Conservation (phyloP, 2,888 invertebrate genomes). For the Hermaeophaga mercurialis region DNA sequence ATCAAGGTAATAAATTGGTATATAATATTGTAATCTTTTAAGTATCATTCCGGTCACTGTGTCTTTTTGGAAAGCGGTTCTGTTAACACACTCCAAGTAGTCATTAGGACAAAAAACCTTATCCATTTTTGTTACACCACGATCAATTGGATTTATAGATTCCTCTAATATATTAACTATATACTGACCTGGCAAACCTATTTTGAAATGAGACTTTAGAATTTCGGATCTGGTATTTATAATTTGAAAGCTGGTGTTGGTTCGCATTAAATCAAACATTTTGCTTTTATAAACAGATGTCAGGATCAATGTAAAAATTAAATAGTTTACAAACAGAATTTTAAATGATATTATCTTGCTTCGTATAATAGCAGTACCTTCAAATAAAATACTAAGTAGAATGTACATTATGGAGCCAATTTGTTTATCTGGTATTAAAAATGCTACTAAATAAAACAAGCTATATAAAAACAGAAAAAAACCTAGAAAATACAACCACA, state of each 20-base stretch:
- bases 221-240: constrained; percentile 11
- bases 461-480: neutral
- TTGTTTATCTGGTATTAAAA: neutral
- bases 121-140: neutral
- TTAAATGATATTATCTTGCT: constrained; percentile 2
- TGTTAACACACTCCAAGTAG: constrained; percentile 16
- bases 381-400: constrained; percentile 10
- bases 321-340: constrained; percentile 6
- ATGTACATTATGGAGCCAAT: neutral
- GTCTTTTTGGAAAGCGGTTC: constrained; percentile 16
- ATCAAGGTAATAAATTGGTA: constrained; percentile 20
- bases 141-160: neutral
- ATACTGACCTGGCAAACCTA: constrained; percentile 9
- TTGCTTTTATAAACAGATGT: constrained; percentile 21
- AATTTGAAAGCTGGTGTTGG: neutral
- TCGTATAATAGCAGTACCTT: constrained; percentile 1
- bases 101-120: neutral
- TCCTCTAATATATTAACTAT: constrained; percentile 1
- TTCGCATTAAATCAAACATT: constrained; percentile 21
- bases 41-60: constrained; percentile 8
- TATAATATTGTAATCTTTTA: constrained; percentile 13
- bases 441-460: neutral
- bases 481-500: neutral
- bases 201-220: neutral
- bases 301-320: constrained; percentile 12